phyloP scores from a whole-genome alignment of 1,140 invertebrate species.

The Bombyx mori region DNA sequence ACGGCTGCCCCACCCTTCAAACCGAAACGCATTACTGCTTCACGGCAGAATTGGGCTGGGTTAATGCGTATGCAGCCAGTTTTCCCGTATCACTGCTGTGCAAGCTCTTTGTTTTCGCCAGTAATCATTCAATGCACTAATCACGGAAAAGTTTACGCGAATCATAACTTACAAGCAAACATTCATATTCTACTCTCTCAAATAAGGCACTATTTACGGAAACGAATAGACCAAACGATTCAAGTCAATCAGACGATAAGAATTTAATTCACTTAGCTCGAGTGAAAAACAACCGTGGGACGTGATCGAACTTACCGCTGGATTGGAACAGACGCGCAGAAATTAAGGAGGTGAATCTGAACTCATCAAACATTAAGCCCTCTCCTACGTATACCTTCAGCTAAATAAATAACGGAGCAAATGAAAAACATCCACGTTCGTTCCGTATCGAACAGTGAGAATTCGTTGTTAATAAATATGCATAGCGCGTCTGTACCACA shows the following conservation, averaged over 20 bases:
- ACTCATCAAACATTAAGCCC: conserved; percentile 65
- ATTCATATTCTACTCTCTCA: too few species aligned
- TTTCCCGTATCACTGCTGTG: too few species aligned
- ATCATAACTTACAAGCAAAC: too few species aligned
- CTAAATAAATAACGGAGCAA: conserved; percentile 64
- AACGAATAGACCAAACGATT: too few species aligned
- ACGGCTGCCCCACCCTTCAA: too few species aligned
- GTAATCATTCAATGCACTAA: too few species aligned
- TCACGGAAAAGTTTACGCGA: too few species aligned
- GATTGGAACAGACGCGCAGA: conserved; percentile 29
- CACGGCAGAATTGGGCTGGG: too few species aligned
- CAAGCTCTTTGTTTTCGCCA: too few species aligned
- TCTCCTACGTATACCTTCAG: conserved; percentile 34
- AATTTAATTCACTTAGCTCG: conserved; percentile 37
- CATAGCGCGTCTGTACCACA: conserved; percentile 65
- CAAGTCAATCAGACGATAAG: background rate
- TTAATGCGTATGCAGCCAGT: too few species aligned
- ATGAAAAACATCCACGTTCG: conserved; percentile 64
- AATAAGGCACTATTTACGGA: too few species aligned
- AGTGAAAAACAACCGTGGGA: conserved; percentile 29
- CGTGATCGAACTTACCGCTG: conserved; percentile 32
- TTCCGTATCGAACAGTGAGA: conserved; percentile 50
- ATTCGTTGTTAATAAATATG: conserved; percentile 68
- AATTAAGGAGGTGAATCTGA: conserved; percentile 55
- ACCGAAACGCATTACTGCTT: too few species aligned